phyloP scores from a whole-genome alignment of 2,113 vertebrate species.

The Copsychus sechellarum region DNA sequence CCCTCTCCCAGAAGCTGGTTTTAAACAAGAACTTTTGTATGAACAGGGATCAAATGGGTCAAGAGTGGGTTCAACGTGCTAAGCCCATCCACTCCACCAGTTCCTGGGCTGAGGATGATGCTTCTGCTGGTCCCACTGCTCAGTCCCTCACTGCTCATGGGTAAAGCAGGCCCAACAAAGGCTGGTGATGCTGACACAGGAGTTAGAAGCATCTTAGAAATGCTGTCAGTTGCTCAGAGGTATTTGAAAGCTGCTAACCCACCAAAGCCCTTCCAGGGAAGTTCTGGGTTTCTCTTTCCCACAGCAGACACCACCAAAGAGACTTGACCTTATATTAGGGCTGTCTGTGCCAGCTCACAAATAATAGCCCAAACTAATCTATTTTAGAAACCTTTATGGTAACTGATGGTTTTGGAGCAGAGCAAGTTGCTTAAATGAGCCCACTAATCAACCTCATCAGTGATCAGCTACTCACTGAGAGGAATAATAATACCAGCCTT shows the following conservation, averaged over 20 bases:
- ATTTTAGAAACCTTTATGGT: conserved; percentile 4
- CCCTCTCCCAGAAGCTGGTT: neutral
- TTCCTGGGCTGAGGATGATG: rapidly evolving
- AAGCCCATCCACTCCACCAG: neutral
- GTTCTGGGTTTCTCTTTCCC: neutral
- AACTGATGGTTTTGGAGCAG: neutral
- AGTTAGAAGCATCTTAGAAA: neutral
- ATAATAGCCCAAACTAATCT: neutral
- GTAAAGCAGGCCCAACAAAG: neutral
- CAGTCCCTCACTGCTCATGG: neutral
- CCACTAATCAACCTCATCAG: conserved; percentile 3
- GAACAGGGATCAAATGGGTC: neutral
- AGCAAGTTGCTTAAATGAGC: conserved; percentile 13
- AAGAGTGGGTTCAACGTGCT: neutral
- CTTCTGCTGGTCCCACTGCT: neutral
- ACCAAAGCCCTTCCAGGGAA: neutral
- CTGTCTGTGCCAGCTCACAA: neutral
- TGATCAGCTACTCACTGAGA: neutral
- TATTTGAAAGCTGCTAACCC: neutral
- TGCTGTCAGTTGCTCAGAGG: rapidly evolving
- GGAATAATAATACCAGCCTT: neutral
- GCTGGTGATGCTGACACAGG: neutral
- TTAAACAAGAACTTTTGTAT: neutral
- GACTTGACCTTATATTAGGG: neutral
- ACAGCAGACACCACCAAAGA: neutral